A percentile compares a stretch with the other conserved stretches of the same genome.
phyloP scores from a whole-genome alignment of 2,113 vertebrate species.

The Aspidoscelis tigris region DNA sequence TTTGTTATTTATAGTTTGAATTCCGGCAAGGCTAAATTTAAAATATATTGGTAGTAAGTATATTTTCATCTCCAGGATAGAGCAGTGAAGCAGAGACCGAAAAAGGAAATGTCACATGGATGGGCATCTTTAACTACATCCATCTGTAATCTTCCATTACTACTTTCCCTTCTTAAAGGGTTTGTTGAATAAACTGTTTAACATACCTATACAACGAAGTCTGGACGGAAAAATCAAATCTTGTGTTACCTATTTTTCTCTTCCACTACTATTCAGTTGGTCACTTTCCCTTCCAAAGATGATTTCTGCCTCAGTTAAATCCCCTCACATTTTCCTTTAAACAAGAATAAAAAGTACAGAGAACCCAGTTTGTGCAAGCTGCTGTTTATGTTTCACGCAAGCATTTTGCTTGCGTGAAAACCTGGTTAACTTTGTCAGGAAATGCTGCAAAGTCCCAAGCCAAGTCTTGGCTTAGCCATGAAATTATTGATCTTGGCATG shows the following conservation, averaged over 20 bases:
- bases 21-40: slow-evolving; percentile 18
- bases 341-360: not conserved
- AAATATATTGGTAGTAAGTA: slow-evolving; percentile 20
- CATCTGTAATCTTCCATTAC: slow-evolving; percentile 5
- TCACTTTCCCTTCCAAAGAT: not conserved
- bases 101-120: slow-evolving; percentile 31
- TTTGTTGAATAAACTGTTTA: not conserved
- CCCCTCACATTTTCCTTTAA: not conserved
- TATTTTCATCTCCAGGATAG: slow-evolving; percentile 19
- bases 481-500: not conserved
- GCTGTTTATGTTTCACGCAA: not conserved
- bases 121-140: slow-evolving; percentile 11
- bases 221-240: not conserved
- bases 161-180: slow-evolving; percentile 3
- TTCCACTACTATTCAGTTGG: too few relatives aligned
- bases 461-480: not conserved
- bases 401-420: not conserved
- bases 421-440: not conserved
- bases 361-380: not conserved
- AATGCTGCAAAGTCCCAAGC: not conserved
- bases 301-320: not conserved
- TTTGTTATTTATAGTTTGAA: slow-evolving; percentile 35
- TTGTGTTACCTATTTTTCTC: too few relatives aligned
- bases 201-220: not conserved
- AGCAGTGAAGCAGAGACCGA: slow-evolving; percentile 6